Evolutionary conservation across 2,113 vertebrate genomes (phyloP).

Genomic region (Fukomys damarensis): DNA sequence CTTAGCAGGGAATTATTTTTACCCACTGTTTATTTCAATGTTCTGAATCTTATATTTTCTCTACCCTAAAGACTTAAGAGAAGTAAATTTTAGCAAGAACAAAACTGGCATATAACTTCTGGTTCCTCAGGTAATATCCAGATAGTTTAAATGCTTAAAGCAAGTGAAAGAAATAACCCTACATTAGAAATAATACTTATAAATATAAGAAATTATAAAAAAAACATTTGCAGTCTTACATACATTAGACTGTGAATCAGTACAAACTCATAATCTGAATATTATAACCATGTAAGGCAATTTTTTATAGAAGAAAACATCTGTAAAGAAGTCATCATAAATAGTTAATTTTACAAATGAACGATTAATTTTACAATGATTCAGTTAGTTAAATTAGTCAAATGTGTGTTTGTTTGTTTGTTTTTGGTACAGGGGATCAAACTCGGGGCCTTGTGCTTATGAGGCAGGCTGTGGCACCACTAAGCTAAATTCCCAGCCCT

Average conservation of each 20-base stretch:
- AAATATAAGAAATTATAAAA: background rate
- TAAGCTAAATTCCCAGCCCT: too few relatives aligned
- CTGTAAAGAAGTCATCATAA: background rate
- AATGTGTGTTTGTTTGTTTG: too few relatives aligned
- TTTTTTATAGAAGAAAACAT: background rate
- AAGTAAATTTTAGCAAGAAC: constrained; percentile 47
- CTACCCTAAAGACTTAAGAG: background rate
- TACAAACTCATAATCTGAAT: background rate
- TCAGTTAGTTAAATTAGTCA: background rate
- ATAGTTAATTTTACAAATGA: constrained; percentile 2
- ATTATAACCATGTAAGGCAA: constrained; percentile 5
- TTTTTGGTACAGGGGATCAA: too few relatives aligned
- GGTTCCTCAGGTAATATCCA: background rate
- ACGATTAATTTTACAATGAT: background rate
- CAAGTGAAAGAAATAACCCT: background rate
- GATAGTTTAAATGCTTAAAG: background rate
- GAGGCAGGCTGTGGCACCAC: too few relatives aligned
- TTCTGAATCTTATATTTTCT: background rate
- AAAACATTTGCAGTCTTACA: background rate
- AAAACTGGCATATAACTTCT: background rate
- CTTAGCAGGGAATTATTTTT: background rate
- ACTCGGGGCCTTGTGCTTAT: too few relatives aligned
- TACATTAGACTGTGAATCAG: background rate
- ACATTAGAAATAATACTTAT: background rate
- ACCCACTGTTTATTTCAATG: background rate